These are phyloP conservation scores for Nanorana parkeri DNA, from an alignment of 2,113 vertebrate genomes.

Conservation along the genomic window DNA sequence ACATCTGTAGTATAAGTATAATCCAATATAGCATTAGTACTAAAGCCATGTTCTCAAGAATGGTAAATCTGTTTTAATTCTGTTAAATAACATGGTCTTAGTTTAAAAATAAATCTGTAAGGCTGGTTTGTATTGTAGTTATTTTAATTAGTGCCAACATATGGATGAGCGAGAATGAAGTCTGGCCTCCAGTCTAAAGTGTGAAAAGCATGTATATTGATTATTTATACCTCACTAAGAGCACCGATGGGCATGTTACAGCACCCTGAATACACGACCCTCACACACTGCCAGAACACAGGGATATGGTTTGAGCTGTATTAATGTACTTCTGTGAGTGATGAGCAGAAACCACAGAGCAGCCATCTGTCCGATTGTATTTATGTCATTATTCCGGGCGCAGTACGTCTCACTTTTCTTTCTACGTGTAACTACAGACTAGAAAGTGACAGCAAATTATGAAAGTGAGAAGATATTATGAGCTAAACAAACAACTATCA, in stretches of 20 bases:
- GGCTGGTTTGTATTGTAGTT: background rate
- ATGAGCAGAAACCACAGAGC: background rate
- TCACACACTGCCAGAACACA: background rate
- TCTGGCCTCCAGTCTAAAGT: conserved; percentile 3
- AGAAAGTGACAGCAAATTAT: too few relatives aligned
- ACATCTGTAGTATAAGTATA: too few relatives aligned
- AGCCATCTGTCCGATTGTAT: conserved; percentile 2
- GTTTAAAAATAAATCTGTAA: too few relatives aligned
- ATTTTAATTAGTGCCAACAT: background rate
- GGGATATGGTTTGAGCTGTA: background rate
- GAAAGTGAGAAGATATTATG: background rate
- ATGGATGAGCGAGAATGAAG: conserved; percentile 1
- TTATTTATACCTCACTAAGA: conserved; percentile 4
- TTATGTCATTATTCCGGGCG: background rate
- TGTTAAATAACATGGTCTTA: too few relatives aligned
- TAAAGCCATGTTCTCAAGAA: too few relatives aligned
- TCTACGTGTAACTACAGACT: too few relatives aligned
- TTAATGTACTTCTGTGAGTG: background rate
- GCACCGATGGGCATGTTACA: background rate
- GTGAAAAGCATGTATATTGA: conserved; percentile 15
- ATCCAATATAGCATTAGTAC: too few relatives aligned
- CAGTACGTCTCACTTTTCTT: too few relatives aligned
- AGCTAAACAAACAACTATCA: too few relatives aligned
- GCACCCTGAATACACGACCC: background rate
- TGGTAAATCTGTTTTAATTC: too few relatives aligned